These are phyloP conservation scores for Drosophila birchii DNA, from an alignment of 2,888 invertebrate genomes.

Conservation along the genomic window DNA sequence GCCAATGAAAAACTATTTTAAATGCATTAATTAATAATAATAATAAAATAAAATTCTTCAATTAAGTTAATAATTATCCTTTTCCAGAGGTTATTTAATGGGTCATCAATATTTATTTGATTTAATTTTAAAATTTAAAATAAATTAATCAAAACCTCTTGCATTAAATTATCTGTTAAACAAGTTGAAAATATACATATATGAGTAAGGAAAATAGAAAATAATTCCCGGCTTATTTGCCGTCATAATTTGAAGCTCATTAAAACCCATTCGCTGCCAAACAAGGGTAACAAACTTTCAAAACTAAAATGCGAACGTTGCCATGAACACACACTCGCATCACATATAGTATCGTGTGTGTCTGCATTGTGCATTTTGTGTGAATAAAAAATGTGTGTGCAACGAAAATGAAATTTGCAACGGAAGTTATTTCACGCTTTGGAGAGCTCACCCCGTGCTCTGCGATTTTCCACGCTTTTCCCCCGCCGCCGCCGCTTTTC, in stretches of 20 bases:
- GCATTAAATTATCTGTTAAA: slow-evolving; percentile 2
- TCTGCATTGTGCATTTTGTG: slow-evolving; percentile 77
- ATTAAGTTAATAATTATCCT: neutral
- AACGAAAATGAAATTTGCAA: slow-evolving; percentile 80
- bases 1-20: neutral
- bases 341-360: slow-evolving; percentile 55
- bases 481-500: slow-evolving; percentile 19
- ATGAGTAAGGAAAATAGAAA: neutral
- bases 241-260: slow-evolving; percentile 75
- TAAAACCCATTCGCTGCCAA: slow-evolving; percentile 66
- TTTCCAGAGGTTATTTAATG: neutral
- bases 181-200: slow-evolving; percentile 7
- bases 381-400: slow-evolving; percentile 69
- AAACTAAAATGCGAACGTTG: slow-evolving; percentile 54
- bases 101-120: neutral
- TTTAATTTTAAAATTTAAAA: neutral
- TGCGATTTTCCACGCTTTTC: slow-evolving; percentile 31
- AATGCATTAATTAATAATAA: too few relatives aligned
- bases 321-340: slow-evolving; percentile 15
- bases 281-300: slow-evolving; percentile 33
- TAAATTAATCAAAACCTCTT: neutral
- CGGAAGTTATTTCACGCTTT: slow-evolving; percentile 83
- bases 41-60: too few relatives aligned
- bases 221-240: slow-evolving; percentile 26
- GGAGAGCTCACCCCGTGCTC: slow-evolving; percentile 28